These are phyloP conservation scores for Malurus melanocephalus DNA, from an alignment of 2,113 vertebrate species.

Conservation along the genomic window DNA sequence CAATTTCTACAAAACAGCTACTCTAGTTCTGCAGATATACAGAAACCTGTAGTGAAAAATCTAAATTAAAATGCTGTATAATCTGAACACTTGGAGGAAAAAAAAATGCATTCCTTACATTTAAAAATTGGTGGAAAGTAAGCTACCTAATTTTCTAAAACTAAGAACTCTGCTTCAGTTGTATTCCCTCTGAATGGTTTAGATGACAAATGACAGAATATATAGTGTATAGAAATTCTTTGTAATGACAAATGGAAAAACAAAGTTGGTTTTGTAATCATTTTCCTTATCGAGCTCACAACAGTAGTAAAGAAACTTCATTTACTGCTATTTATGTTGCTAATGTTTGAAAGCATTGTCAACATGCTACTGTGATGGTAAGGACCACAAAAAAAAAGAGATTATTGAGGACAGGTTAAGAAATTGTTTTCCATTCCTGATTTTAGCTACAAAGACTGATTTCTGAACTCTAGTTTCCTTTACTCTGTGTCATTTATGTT, in stretches of 20 bases:
- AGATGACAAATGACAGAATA: neutral
- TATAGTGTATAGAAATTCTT: neutral
- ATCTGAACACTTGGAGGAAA: neutral
- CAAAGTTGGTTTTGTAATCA: neutral
- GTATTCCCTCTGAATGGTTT: neutral
- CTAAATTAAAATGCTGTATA: neutral
- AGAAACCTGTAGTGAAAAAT: neutral
- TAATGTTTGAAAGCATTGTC: neutral
- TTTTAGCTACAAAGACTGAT: neutral
- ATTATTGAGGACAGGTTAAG: neutral
- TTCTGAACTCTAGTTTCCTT: neutral
- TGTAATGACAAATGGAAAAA: neutral
- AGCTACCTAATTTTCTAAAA: slow-evolving; percentile 2
- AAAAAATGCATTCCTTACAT: neutral
- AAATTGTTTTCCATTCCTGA: neutral
- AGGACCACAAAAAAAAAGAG: neutral
- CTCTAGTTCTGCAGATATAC: neutral
- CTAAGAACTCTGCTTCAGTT: neutral
- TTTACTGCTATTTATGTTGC: neutral
- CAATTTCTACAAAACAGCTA: neutral
- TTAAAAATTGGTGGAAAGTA: neutral
- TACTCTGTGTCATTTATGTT: neutral
- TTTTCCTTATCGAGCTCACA: neutral
- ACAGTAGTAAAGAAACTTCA: neutral
- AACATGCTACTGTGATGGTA: neutral